These are phyloP conservation scores for Dipodomys ordii DNA, from an alignment of 2,113 vertebrate genomes.

Conservation along the genomic window DNA sequence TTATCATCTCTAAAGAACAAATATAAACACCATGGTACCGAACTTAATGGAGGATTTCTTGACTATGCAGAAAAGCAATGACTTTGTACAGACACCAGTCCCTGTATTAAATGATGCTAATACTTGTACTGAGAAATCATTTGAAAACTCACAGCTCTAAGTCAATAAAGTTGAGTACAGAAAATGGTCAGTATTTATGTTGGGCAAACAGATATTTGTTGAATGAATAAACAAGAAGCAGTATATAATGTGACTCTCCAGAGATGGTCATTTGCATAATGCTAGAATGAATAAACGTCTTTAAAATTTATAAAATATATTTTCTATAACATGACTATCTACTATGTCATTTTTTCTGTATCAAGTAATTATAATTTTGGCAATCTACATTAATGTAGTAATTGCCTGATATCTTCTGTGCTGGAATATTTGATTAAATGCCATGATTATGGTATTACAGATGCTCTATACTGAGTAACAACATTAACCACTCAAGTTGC, in stretches of 20 bases:
- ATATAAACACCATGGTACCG: slow-evolving; percentile 3
- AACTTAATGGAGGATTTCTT: background rate
- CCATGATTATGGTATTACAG: too few species aligned
- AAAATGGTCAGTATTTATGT: background rate
- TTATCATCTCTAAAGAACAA: slow-evolving; percentile 66
- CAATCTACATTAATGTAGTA: background rate
- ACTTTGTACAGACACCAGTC: background rate
- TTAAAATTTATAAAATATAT: background rate
- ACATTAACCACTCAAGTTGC: background rate
- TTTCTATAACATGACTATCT: background rate
- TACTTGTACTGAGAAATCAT: background rate
- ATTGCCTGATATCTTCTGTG: background rate
- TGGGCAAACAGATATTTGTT: background rate
- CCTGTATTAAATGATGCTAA: background rate
- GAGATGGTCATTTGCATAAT: background rate
- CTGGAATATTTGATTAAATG: background rate
- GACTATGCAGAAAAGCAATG: background rate
- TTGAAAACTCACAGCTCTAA: background rate
- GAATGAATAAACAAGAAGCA: background rate
- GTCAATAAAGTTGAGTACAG: background rate
- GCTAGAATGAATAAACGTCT: background rate
- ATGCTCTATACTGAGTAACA: background rate
- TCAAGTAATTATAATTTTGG: background rate
- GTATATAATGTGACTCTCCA: background rate
- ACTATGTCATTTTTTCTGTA: background rate